Evolutionary conservation across 2,888 invertebrate species (phyloP).

Genomic region (Eupithecia subfuscata): DNA sequence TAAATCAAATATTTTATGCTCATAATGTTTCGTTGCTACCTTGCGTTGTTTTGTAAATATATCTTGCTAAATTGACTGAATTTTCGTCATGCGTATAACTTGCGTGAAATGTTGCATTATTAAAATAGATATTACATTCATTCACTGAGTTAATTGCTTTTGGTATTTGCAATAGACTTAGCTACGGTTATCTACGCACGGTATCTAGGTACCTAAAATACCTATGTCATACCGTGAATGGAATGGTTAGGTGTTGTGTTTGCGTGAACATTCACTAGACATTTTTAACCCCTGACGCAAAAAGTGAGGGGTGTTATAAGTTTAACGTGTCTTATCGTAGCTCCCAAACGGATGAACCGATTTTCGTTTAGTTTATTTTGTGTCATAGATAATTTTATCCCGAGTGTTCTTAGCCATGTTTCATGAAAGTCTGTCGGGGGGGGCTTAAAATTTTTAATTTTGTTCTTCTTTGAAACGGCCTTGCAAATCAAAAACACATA

Average conservation of each 20-base stretch:
- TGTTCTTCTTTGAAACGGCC: background rate
- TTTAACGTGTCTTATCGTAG: no score
- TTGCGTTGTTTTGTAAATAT: background rate
- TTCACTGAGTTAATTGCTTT: constrained; percentile 34
- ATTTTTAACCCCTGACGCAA: no score
- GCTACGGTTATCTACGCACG: constrained; percentile 26
- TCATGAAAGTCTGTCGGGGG: no score
- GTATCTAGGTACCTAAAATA: background rate
- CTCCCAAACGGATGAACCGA: no score
- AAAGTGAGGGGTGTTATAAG: no score
- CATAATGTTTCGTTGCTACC: background rate
- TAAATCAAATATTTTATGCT: no score
- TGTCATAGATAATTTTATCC: no score
- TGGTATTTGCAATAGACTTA: constrained; percentile 32
- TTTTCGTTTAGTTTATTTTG: no score
- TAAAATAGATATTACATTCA: constrained; percentile 30
- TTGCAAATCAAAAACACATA: background rate
- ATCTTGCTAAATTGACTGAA: constrained; percentile 24
- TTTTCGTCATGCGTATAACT: constrained; percentile 27
- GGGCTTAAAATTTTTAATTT: no score
- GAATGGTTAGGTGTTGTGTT: background rate
- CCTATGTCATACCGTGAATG: constrained; percentile 4
- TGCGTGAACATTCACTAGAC: background rate
- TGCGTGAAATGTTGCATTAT: constrained; percentile 31
- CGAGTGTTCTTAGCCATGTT: no score